Evolutionary conservation across 2,888 invertebrate species (phyloP), one percentile per base, ranked within the genome.

Genomic region (Lithosia quadra): DNA sequence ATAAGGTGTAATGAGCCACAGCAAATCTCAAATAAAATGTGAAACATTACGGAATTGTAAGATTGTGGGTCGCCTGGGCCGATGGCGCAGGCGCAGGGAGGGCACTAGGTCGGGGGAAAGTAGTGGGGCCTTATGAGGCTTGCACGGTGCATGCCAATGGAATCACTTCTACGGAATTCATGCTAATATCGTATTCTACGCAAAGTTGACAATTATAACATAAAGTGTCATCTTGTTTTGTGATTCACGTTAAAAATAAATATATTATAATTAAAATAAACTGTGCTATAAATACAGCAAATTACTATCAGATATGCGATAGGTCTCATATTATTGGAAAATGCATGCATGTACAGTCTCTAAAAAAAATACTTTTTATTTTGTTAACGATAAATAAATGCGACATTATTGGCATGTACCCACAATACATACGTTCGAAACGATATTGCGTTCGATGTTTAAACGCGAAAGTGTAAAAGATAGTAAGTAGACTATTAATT

Each of bases 31-130:
- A 91, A 91, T 91, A 92, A 93, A 92, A 92, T 90, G 86, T 88
- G 86, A 90, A 87, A 90, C 91, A 92, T 91, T 91, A 90, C 88
- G 88, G 92, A 92, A 91, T 92, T 89, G 90, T 90, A 86, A 85
- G 88, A 88, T 91, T 91, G 93, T 92, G 90, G 92, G 93, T 92
- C 92, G 90, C 76, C 81, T 81, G 81, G 78, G 86, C 75, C 83
- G 80, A 80, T n/a, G 36, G 24, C 56, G 39, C 64, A 21, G 64
- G 64, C 84, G 87, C 85, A 88, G 92, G 88, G 91, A 93, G 94
- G 94, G 91, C 93, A 94, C 92, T 94, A 90, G 95, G 94, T 94
- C 94, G 93, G 90, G 93, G 92, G 94, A 94, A 95, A 94, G 94
- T 92, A 92, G 89, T 90, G 89, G 89, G 87, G 90, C 88, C 86